Conservation (phyloP, 2,888 invertebrate genomes). For the Protophormia terraenovae region DNA sequence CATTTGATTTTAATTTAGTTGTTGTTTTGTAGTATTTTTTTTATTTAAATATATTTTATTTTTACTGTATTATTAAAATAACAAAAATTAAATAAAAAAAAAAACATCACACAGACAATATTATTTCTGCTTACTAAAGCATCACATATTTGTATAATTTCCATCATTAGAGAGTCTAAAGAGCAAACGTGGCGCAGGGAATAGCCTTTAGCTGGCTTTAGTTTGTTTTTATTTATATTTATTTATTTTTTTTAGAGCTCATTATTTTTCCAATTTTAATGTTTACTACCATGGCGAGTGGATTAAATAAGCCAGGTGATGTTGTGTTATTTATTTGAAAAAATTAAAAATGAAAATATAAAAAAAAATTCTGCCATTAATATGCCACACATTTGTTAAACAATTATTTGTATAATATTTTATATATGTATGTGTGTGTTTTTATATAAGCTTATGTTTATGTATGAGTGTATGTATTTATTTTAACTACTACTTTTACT, state of each 20-base stretch:
- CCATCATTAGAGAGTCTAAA: slow-evolving; percentile 30
- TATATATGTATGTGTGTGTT: not conserved
- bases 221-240: slow-evolving; percentile 10
- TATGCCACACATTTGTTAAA: slow-evolving; percentile 49
- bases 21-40: slow-evolving; percentile 35
- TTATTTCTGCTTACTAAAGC: not conserved
- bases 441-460: not conserved
- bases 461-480: not conserved
- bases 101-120: too few relatives aligned
- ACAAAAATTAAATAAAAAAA: not conserved
- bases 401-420: not conserved
- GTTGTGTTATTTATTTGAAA: slow-evolving; percentile 64
- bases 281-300: slow-evolving; percentile 51
- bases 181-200: not conserved
- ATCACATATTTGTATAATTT: slow-evolving; percentile 33
- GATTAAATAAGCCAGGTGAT: slow-evolving; percentile 67
- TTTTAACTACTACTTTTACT: slow-evolving; percentile 34
- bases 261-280: slow-evolving; percentile 64
- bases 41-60: slow-evolving; percentile 8
- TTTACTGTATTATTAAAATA: slow-evolving; percentile 4
- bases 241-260: slow-evolving; percentile 39
- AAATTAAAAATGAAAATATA: slow-evolving; percentile 5
- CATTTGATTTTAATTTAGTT: slow-evolving; percentile 79
- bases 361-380: slow-evolving; percentile 28
- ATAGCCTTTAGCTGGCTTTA: slow-evolving; percentile 22